Evolutionary conservation across 2,888 invertebrate species (phyloP).

Genomic region (Lycophotia porphyrea): DNA sequence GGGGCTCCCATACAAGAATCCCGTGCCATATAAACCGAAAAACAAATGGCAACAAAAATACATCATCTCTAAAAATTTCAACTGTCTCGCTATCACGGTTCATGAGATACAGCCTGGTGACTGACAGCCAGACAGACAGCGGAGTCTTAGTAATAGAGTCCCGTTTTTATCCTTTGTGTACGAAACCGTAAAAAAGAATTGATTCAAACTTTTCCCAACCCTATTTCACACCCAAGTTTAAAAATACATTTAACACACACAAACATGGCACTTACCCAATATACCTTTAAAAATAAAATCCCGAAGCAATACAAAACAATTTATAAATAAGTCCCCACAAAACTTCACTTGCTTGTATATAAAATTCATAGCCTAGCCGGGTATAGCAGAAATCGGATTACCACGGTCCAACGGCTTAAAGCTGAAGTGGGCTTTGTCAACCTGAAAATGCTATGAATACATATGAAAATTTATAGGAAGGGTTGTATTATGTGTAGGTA

Average conservation of each 20-base stretch:
- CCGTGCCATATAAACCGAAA: no score
- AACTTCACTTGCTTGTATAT: slow-evolving; percentile 29
- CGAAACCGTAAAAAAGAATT: neutral
- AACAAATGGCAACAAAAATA: no score
- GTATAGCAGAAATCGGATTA: slow-evolving; percentile 43
- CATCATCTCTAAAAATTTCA: no score
- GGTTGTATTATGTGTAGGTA: neutral
- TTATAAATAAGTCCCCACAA: neutral
- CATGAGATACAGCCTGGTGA: no score
- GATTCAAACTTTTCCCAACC: neutral
- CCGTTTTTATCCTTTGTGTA: no score
- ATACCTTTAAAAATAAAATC: neutral
- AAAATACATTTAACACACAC: neutral
- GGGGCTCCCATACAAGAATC: no score
- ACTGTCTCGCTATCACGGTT: no score
- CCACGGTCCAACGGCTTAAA: slow-evolving; percentile 33
- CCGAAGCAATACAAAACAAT: neutral
- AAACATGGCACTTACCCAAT: neutral
- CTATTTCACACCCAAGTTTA: neutral
- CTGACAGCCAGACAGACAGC: no score
- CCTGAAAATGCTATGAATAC: slow-evolving; percentile 41
- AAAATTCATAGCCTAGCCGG: slow-evolving; percentile 25
- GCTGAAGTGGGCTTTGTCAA: slow-evolving; percentile 41
- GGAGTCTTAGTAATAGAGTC: no score
- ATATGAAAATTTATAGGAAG: slow-evolving; percentile 6